Conservation (phyloP, 2,113 vertebrate species). For the Fulmarus glacialis region DNA sequence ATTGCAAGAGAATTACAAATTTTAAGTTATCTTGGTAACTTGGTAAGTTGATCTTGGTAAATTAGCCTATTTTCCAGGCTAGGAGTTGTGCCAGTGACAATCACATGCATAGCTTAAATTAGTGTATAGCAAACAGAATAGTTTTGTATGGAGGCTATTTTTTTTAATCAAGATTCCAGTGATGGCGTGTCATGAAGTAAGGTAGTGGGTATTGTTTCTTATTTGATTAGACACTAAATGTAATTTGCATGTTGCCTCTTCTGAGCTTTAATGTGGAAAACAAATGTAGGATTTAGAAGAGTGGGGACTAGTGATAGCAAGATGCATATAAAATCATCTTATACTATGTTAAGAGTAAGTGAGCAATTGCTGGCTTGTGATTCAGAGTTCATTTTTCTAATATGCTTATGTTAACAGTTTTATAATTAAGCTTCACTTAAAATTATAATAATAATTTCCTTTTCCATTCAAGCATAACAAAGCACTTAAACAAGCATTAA, state of each 20-base stretch:
- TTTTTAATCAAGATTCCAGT: neutral
- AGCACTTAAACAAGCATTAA: conserved; percentile 30
- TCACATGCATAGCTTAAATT: neutral
- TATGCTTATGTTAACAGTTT: conserved; percentile 22
- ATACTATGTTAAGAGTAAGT: neutral
- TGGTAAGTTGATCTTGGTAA: neutral
- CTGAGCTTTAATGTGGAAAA: neutral
- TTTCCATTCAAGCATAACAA: conserved; percentile 34
- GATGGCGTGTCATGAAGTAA: neutral
- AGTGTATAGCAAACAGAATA: neutral
- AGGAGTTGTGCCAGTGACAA: neutral
- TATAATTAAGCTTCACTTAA: conserved; percentile 45
- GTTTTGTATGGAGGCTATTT: neutral
- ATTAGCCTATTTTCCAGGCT: neutral
- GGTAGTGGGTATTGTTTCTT: neutral
- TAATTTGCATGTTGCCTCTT: neutral
- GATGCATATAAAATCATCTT: conserved; percentile 5
- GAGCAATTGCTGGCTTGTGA: neutral
- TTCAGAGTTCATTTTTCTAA: conserved; percentile 17
- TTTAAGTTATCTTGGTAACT: neutral
- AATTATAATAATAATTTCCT: conserved; percentile 31
- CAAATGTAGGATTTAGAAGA: neutral
- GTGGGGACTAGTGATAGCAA: neutral
- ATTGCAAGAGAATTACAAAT: neutral
- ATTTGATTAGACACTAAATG: neutral